Base-by-base conservation (phyloP, 2,797 vertebrate species). In the Astyanax mexicanus region DNA sequence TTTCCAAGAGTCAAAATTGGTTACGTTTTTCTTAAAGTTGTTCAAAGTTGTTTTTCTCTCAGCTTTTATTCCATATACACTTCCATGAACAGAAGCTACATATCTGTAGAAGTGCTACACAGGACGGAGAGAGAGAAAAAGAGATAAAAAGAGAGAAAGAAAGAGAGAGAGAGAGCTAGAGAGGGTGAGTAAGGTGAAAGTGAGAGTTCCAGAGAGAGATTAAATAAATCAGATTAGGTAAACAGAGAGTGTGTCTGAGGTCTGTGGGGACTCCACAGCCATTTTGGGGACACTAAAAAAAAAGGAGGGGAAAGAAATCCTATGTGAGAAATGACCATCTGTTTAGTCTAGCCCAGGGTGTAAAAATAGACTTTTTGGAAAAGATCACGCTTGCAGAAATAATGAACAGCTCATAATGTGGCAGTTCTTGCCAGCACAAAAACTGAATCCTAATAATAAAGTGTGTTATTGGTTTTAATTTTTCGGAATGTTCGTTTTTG, bases 181-280 rank as follows among this genome's bases (percentile, higher is more conserved):
- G 44, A 35, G 35, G n/a, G 17, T 21, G 29, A 37, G 32, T 21
- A 19, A 9, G 7, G 29, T 35, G 55, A 58, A 4, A 27, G 27
- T 25, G 55, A 75, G 61, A 74, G 54, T 71, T 25, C n/a, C 42
- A 75, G 57, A 74, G 54, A 37, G 13, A 1, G 10, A 13, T 32
- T 55, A 58, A 32, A 69, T 25, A 32, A 58, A 4, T 3, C 25
- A 21, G 37, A 44, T 21, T 47, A 19, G 62, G 37, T 64, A 64
- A 65, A 45, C 29, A 47, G 7, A 64, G n/a, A 42, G 3, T 44
- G 23, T 7, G 60, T 54, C n/a, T n/a, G 51, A 25, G 44, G 29
- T 42, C 60, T 68, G 66, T 54, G 1, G 29, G 68, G 71, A 51
- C 67, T 4, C 38, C 44, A 13, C 1, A 21, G 25, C 32, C 29